These are phyloP conservation scores for Nomada flava DNA, from an alignment of 2,888 invertebrate genomes.

Conservation along the genomic window DNA sequence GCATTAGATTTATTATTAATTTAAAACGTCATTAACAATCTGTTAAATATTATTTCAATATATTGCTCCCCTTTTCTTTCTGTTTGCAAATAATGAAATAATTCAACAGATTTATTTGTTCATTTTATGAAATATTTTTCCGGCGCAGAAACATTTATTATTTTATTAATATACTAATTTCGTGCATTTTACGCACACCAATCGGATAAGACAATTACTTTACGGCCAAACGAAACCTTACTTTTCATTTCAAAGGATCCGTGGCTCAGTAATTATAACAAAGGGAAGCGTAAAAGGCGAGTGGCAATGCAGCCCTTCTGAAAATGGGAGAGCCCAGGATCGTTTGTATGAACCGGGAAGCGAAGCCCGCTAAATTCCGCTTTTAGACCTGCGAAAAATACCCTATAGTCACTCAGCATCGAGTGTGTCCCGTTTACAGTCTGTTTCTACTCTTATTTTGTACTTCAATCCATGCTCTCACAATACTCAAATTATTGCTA, in stretches of 20 bases:
- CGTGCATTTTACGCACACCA: neutral
- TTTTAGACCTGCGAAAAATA: constrained; percentile 28
- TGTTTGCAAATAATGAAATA: too few relatives aligned
- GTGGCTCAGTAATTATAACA: constrained; percentile 55
- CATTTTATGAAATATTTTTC: too few relatives aligned
- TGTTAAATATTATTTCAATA: neutral
- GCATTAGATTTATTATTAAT: neutral
- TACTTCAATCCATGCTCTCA: neutral
- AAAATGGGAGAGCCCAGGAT: constrained; percentile 47
- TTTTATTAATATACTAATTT: neutral
- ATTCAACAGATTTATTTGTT: too few relatives aligned
- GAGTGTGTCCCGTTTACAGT: constrained; percentile 22
- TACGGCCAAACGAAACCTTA: constrained; percentile 19
- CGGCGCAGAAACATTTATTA: too few relatives aligned
- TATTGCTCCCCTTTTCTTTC: neutral
- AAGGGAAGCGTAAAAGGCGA: constrained; percentile 40
- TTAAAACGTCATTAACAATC: neutral
- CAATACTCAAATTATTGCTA: neutral
- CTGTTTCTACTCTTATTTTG: neutral
- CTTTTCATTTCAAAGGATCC: constrained; percentile 31
- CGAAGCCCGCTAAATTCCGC: constrained; percentile 34
- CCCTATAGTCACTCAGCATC: constrained; percentile 14
- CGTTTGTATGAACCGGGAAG: constrained; percentile 40
- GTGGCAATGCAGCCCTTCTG: constrained; percentile 16
- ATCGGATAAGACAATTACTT: neutral